Percentiles rank a stretch among this genome's conserved stretches.
Conservation (phyloP, 2,113 vertebrate genomes). For the Oenanthe oenanthe region DNA sequence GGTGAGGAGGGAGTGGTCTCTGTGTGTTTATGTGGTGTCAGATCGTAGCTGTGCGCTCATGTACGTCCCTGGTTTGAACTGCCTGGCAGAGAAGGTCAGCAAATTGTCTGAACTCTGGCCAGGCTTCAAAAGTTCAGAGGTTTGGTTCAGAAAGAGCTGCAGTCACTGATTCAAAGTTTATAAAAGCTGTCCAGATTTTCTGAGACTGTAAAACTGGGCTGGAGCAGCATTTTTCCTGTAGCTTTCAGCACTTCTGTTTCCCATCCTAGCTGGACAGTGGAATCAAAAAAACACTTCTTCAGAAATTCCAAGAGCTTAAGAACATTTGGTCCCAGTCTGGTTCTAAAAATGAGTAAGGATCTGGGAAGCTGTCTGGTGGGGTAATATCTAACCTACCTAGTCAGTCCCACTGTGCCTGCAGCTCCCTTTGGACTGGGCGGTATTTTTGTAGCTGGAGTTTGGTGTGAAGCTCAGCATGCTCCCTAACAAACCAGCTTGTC, state of each 20-base stretch:
- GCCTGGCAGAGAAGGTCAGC: background rate
- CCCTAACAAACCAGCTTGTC: background rate
- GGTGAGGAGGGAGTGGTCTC: background rate
- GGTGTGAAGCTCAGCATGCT: accelerated
- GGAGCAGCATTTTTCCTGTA: conserved; percentile 47
- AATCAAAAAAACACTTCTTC: conserved; percentile 54
- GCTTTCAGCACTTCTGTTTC: conserved; percentile 66
- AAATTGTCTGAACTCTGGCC: conserved; percentile 28
- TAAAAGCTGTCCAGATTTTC: conserved; percentile 48
- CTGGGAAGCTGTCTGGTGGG: conserved; percentile 20
- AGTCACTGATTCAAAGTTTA: conserved; percentile 40
- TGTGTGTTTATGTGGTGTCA: background rate
- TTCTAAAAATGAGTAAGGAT: conserved; percentile 58
- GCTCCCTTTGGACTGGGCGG: background rate
- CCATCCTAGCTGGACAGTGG: conserved; percentile 38
- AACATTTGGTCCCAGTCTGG: conserved; percentile 57
- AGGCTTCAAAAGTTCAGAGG: conserved; percentile 37
- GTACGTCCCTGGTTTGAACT: background rate
- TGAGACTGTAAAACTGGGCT: conserved; percentile 57
- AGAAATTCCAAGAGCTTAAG: conserved; percentile 64
- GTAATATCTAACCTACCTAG: conserved; percentile 13
- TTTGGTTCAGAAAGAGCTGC: conserved; percentile 53
- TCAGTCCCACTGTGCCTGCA: background rate
- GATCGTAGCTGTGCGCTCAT: accelerated
- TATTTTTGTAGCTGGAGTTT: background rate